Percentiles rank a stretch among this genome's conserved stretches.
Evolutionary conservation across 1,140 invertebrate species (phyloP).

Genomic region (Scylla paramamosain): DNA sequence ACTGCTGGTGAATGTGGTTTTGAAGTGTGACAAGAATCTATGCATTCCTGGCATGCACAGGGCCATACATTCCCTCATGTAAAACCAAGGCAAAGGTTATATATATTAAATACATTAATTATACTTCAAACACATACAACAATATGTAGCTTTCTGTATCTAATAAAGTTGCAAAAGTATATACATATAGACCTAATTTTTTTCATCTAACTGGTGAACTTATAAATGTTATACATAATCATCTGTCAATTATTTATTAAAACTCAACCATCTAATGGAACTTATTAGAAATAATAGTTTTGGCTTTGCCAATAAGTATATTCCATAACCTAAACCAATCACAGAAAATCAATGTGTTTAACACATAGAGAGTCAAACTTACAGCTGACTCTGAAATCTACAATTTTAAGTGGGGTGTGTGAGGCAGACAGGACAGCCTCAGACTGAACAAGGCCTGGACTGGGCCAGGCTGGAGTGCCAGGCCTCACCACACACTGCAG

Average conservation of each 20-base stretch:
- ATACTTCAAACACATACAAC: background rate
- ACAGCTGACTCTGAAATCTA: conserved; percentile 56
- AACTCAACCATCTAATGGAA: conserved; percentile 25
- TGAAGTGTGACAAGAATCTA: too few relatives aligned
- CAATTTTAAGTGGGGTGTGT: conserved; percentile 51
- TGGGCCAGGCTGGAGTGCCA: background rate
- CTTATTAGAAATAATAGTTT: conserved; percentile 51
- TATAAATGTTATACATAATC: background rate
- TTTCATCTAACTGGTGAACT: background rate
- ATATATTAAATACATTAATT: conserved; percentile 26
- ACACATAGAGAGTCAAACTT: conserved; percentile 69
- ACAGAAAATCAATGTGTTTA: conserved; percentile 74
- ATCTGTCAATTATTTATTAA: background rate
- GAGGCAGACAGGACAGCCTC: conserved; percentile 44
- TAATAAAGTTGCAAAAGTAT: conserved; percentile 12
- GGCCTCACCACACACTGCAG: background rate
- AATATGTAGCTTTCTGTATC: conserved; percentile 8
- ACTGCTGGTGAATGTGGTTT: too few relatives aligned
- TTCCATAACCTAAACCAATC: conserved; percentile 70
- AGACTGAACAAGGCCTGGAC: background rate
- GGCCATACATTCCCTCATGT: background rate
- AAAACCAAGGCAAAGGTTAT: background rate
- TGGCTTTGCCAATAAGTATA: conserved; percentile 63
- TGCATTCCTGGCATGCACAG: too few relatives aligned
- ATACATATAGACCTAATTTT: background rate